Evolutionary conservation across 2,888 invertebrate species (phyloP).

Genomic region (Cyrtodaria siliqua): DNA sequence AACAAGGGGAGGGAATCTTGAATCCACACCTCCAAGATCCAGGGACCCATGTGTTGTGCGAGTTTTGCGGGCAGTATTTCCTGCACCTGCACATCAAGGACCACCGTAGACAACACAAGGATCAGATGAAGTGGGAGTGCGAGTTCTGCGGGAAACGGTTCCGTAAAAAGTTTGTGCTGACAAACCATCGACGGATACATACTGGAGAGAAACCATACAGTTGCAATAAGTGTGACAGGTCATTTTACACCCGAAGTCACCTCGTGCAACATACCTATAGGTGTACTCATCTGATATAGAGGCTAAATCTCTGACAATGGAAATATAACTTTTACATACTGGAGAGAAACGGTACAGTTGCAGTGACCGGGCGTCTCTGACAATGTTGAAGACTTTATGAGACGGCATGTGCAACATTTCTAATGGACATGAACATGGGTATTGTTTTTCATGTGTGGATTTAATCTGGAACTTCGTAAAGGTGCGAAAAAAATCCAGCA

Average conservation of each 20-base stretch:
- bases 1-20: background rate
- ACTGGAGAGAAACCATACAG: conserved; percentile 17
- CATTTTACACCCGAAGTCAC: conserved; percentile 3
- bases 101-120: background rate
- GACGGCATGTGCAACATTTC: no score
- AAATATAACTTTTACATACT: no score
- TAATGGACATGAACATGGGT: no score
- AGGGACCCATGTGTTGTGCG: background rate
- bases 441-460: no score
- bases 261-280: conserved; percentile 2
- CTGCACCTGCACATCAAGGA: background rate
- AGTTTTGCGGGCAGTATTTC: conserved; percentile 5
- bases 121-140: conserved; percentile 16
- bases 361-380: no score
- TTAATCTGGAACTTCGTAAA: no score
- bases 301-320: no score
- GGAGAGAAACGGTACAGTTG: no score
- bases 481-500: no score
- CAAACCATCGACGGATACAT: conserved; percentile 27
- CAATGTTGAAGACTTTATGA: no score
- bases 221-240: conserved; percentile 4
- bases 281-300: background rate
- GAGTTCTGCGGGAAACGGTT: conserved; percentile 26
- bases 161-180: conserved; percentile 13
- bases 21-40: background rate